A percentile compares a stretch with the other conserved stretches of the same genome.
Evolutionary conservation across 2,113 vertebrate species (phyloP).

Genomic region (Ceyx cyanopectus): DNA sequence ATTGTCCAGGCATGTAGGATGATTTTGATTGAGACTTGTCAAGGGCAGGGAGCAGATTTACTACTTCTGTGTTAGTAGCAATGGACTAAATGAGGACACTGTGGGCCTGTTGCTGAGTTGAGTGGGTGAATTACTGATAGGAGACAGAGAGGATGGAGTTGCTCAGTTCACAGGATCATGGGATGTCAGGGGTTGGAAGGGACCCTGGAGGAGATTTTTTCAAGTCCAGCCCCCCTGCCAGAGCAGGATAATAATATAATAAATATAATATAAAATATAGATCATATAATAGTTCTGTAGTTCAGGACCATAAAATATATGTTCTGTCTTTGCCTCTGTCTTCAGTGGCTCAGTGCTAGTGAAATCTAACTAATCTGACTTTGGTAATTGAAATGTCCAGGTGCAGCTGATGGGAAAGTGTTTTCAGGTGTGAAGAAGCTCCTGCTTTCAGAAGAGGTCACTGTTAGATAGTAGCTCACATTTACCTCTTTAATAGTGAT

Average conservation of each 20-base stretch:
- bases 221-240: too few relatives aligned
- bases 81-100: not conserved
- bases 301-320: too few relatives aligned
- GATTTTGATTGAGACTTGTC: not conserved
- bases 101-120: not conserved
- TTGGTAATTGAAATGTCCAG: not conserved
- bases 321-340: not conserved
- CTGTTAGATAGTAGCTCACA: not conserved
- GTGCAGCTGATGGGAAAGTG: not conserved
- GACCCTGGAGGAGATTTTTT: too few relatives aligned
- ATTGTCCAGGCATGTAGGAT: accelerated
- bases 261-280: too few relatives aligned
- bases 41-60: not conserved
- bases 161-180: not conserved
- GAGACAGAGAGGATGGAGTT: not conserved
- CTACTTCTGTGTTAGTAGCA: not conserved
- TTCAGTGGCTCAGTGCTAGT: not conserved
- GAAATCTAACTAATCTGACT: not conserved
- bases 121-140: not conserved
- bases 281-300: too few relatives aligned
- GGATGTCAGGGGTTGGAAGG: too few relatives aligned
- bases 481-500: not conserved
- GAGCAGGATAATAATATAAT: too few relatives aligned
- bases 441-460: not conserved
- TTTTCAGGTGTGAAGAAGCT: not conserved